A percentile compares a stretch with the other conserved stretches of the same genome.
Evolutionary conservation across 1,140 invertebrate genomes (phyloP).

Genomic region (Drosophila arawakana): DNA sequence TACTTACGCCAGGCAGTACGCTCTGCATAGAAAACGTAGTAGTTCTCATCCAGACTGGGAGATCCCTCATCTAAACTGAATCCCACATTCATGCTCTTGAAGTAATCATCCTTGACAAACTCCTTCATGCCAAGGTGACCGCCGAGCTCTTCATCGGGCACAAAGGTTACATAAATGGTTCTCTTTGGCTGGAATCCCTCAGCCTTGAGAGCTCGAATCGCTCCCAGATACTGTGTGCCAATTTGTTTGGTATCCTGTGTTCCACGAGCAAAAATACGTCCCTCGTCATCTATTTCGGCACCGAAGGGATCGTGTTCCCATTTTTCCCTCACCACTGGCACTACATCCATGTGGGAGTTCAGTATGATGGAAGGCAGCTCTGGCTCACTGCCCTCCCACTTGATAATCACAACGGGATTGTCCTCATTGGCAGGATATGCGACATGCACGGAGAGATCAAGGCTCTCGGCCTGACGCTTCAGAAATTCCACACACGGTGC

Average conservation of each 20-base stretch:
- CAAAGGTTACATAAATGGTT: slow-evolving; percentile 91
- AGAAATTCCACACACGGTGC: slow-evolving; percentile 87
- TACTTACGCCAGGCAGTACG: slow-evolving; percentile 88
- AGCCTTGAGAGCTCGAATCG: slow-evolving; percentile 88
- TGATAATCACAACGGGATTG: slow-evolving; percentile 89
- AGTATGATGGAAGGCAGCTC: slow-evolving; percentile 88
- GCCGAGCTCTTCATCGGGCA: slow-evolving; percentile 97
- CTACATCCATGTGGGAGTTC: slow-evolving; percentile 95
- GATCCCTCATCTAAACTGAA: slow-evolving; percentile 95
- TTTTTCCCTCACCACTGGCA: slow-evolving; percentile 89
- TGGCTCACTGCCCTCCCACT: slow-evolving; percentile 89
- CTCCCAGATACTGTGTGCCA: slow-evolving; percentile 87
- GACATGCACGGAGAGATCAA: slow-evolving; percentile 87
- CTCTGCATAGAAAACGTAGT: slow-evolving; percentile 91
- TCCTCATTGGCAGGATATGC: slow-evolving; percentile 85
- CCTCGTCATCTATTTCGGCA: slow-evolving; percentile 89
- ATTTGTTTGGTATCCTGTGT: slow-evolving; percentile 87
- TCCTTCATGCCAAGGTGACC: slow-evolving; percentile 92
- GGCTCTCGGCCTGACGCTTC: slow-evolving; percentile 86
- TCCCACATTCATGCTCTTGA: slow-evolving; percentile 93
- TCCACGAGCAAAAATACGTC: slow-evolving; percentile 92
- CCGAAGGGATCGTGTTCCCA: slow-evolving; percentile 89
- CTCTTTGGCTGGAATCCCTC: slow-evolving; percentile 87
- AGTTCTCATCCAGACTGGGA: slow-evolving; percentile 87
- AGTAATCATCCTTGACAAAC: slow-evolving; percentile 91